phyloP scores from a whole-genome alignment of 2,797 vertebrate species.

The Chromobotia macracanthus region DNA sequence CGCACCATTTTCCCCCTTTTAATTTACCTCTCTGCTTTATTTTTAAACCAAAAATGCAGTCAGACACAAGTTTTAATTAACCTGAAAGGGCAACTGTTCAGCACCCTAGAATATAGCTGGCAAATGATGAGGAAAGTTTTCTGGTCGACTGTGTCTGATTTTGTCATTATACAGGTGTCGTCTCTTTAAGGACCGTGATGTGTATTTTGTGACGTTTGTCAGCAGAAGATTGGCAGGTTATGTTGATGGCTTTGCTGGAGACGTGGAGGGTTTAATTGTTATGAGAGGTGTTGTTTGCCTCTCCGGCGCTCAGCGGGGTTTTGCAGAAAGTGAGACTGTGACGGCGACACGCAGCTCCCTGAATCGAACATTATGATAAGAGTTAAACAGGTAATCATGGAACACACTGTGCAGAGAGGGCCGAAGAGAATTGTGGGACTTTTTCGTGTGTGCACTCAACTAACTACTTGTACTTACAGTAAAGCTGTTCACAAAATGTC shows the following conservation, averaged over 20 bases:
- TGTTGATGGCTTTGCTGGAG: slow-evolving; percentile 39
- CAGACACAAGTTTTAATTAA: slow-evolving; percentile 50
- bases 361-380: slow-evolving; percentile 39
- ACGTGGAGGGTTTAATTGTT: slow-evolving; percentile 52
- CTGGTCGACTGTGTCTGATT: slow-evolving; percentile 1
- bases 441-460: not conserved
- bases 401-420: slow-evolving; percentile 6
- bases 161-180: slow-evolving; percentile 26
- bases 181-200: slow-evolving; percentile 38
- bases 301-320: slow-evolving; percentile 36
- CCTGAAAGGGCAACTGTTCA: not conserved
- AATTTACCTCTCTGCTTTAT: slow-evolving; percentile 48
- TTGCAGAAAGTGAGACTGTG: slow-evolving; percentile 27
- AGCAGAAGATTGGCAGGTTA: slow-evolving; percentile 51
- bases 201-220: slow-evolving; percentile 46
- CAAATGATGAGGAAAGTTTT: slow-evolving; percentile 2
- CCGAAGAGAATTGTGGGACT: not conserved
- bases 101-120: not conserved
- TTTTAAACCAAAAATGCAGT: slow-evolving; percentile 40
- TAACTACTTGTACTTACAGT: not conserved
- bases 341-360: slow-evolving; percentile 27
- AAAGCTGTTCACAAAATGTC: not conserved
- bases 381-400: slow-evolving; percentile 53
- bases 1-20: slow-evolving; percentile 50
- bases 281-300: slow-evolving; percentile 38